Evolutionary conservation across 2,797 vertebrate genomes (phyloP), one percentile per base, ranked within the genome.

Genomic region (Brachyalestes nurse): DNA sequence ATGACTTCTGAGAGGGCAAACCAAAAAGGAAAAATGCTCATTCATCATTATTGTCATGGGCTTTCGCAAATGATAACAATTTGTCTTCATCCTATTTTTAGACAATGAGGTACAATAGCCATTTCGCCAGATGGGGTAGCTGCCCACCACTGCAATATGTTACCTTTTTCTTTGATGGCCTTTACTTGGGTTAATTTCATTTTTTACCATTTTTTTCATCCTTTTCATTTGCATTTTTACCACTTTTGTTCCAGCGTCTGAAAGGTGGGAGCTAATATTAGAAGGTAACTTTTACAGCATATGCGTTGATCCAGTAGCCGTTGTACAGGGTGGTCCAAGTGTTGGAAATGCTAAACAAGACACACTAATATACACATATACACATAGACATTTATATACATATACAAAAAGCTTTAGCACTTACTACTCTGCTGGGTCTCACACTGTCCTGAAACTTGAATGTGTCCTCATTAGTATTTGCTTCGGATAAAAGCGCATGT

Each of bases 31-130:
- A 87, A 97, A 95, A 95, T 97, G 95, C 98, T 97, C 97, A 99
- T 99, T 99, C 96, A 98, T 99, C 97, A 98, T 99, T 97, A 99
- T 99, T 97, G 97, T 98, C 98, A 97, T 96, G 97, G 97, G 97
- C 97, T 98, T 99, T 99, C 95, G 96, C 96, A 99, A 99, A 99
- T 99, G 97, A 99, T 99, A 98, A 99, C 97, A 97, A 99, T 99
- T 99, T 99, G 96, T 99, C 98, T 99, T 98, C 97, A 98, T 99
- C 95, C 97, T 99, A 99, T 99, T 98, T 99, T 99, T 99, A 99
- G 97, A 99, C 97, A 97, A 99, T 97, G 96, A 98, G 96, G 94
- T 96, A 97, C 97, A 96, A 96, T 95, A 96, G 96, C 96, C 96
- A 96, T 97, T 97, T 88, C 94, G 94, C 96, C 97, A 98, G 97